Evolutionary conservation across 2,888 invertebrate genomes (phyloP).

Genomic region (Drosophila niveifrons): DNA sequence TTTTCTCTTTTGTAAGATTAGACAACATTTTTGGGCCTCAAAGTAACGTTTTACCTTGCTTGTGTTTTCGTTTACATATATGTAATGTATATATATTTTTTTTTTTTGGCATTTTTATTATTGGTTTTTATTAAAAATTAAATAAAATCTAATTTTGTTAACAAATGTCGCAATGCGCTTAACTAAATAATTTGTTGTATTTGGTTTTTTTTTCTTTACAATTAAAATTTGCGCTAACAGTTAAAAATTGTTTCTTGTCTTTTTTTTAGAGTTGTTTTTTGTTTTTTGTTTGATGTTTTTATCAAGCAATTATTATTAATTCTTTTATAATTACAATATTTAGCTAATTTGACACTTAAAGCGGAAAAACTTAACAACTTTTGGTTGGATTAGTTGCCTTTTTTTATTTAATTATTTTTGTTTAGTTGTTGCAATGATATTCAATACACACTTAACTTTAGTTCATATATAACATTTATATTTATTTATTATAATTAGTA

Average conservation of each 20-base stretch:
- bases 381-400: slow-evolving; percentile 61
- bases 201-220: slow-evolving; percentile 50
- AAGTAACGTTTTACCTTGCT: slow-evolving; percentile 56
- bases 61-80: slow-evolving; percentile 26
- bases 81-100: slow-evolving; percentile 32
- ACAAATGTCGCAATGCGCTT: slow-evolving; percentile 70
- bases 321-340: slow-evolving; percentile 71
- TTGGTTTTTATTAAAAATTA: slow-evolving; percentile 65
- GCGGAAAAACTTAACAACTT: slow-evolving; percentile 83
- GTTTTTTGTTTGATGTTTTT: slow-evolving; percentile 29
- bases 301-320: slow-evolving; percentile 59
- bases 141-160: slow-evolving; percentile 73
- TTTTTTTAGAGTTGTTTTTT: slow-evolving; percentile 36
- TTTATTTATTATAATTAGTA: slow-evolving; percentile 32
- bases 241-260: slow-evolving; percentile 70
- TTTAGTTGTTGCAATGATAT: slow-evolving; percentile 59
- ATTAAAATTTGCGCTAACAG: slow-evolving; percentile 81
- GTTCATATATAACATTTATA: slow-evolving; percentile 68
- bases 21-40: slow-evolving; percentile 63
- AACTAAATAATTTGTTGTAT: slow-evolving; percentile 54
- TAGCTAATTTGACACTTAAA: slow-evolving; percentile 82
- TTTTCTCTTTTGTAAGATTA: slow-evolving; percentile 47
- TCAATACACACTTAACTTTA: slow-evolving; percentile 71
- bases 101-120: slow-evolving; percentile 43
- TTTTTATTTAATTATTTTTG: slow-evolving; percentile 33